These are phyloP conservation scores for Melanotaenia pygmaea DNA, from an alignment of 2,797 vertebrate species.

Conservation along the genomic window DNA sequence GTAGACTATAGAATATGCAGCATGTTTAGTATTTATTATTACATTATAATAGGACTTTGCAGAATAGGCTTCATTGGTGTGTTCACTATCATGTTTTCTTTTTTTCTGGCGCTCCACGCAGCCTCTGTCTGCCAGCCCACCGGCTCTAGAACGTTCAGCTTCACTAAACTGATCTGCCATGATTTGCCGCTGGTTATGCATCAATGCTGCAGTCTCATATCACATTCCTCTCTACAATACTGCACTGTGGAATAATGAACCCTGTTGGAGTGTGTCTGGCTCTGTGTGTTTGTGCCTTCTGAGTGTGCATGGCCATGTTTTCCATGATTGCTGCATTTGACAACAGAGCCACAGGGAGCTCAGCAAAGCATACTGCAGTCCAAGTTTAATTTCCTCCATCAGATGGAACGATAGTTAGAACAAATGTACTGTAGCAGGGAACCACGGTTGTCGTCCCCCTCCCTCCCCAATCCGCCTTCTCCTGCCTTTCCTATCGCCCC, in stretches of 20 bases:
- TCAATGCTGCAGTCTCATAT: conserved; percentile 81
- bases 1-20: conserved; percentile 21
- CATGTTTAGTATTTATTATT: conserved; percentile 37
- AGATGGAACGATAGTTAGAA: conserved; percentile 80
- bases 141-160: conserved; percentile 77
- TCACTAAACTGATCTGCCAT: conserved; percentile 84
- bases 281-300: conserved; percentile 41
- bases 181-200: conserved; percentile 84
- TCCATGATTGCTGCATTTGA: conserved; percentile 81
- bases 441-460: conserved; percentile 53
- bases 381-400: conserved; percentile 84
- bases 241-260: conserved; percentile 83
- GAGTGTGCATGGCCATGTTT: conserved; percentile 65
- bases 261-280: conserved; percentile 67
- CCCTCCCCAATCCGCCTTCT: conserved; percentile 22
- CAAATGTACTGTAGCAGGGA: conserved; percentile 78
- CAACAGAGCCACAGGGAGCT: conserved; percentile 82
- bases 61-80: conserved; percentile 37
- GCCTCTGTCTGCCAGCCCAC: conserved; percentile 74
- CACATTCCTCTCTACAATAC: conserved; percentile 78
- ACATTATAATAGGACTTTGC: conserved; percentile 20
- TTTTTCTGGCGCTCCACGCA: conserved; percentile 58
- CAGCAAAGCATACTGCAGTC: conserved; percentile 77
- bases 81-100: conserved; percentile 55
- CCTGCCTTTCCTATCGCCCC: conserved; percentile 24